Base-by-base conservation (phyloP, 2,113 vertebrate genomes). In the Anguilla japonica region DNA sequence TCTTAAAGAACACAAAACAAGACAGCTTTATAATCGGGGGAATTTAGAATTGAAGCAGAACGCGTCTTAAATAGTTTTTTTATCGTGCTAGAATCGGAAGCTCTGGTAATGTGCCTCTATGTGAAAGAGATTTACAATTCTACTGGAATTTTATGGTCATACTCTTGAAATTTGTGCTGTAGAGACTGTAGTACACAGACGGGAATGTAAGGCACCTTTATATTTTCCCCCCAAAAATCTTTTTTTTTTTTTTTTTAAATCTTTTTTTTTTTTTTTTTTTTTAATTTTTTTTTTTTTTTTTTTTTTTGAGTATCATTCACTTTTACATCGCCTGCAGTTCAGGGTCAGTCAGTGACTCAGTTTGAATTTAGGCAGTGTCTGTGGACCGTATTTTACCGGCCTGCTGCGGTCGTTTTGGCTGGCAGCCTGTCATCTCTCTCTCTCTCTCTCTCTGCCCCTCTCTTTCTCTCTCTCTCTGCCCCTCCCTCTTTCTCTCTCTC, bases 381-480 rank as follows among this genome's bases (percentile, higher is more conserved):
- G 41, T 41, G 79, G 41, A 43, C 16, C 9, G 18, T 40, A 18
- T 81, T 14, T 41, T 2, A 1, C 39, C 14, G 39, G 18, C 41
- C 20, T 6, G 63, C 41, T 43, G 16, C 75, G 60, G 43, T 84
- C 41, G 15, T 40, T 39, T 63, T 84, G 39, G 22, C 16, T 41
- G 56, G 22, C 41, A 22, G 60, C 5, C 60, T 79, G n/a, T 79
- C 8, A 34, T 7, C 46, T 16, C 29, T 81, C 34, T 60, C n/a
- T 50, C 41, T 2, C 81, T 90, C 88, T 86, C 41, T 11, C 87
- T 81, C 34, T 60, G n/a, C 53, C 41, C 1, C 81, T 90, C 88
- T 86, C 41, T 18, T 5, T 26, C 29, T 80, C 75, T 41, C 34
- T n/a, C n/a, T n/a, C 29, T 81, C 34, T 60, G n/a, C 53, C 41